Conservation (phyloP, 2,797 vertebrate genomes). For the Sebastes kiyomatsui region DNA sequence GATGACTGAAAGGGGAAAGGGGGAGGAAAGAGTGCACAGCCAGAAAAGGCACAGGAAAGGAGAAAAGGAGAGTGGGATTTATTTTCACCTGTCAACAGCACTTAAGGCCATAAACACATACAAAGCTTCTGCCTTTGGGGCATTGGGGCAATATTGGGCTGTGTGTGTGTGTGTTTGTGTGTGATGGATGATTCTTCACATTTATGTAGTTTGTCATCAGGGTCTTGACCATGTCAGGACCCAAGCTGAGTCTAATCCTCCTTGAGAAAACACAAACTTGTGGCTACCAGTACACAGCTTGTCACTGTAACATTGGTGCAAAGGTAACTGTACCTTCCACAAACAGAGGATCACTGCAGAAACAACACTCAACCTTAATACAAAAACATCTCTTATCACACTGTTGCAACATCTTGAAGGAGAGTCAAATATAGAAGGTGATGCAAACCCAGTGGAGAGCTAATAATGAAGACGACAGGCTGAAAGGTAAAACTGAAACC, state of each 20-base stretch:
- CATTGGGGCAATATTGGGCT: constrained; percentile 63
- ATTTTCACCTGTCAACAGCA: constrained; percentile 74
- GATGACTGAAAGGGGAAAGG: constrained; percentile 10
- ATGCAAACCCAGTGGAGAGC: neutral
- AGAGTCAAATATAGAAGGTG: neutral
- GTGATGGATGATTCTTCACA: constrained; percentile 62
- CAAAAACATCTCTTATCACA: constrained; percentile 11
- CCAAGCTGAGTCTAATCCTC: constrained; percentile 65
- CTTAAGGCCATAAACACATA: constrained; percentile 72
- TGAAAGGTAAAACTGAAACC: neutral
- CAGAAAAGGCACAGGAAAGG: constrained; percentile 34
- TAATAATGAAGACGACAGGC: neutral
- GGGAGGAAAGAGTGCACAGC: constrained; percentile 15
- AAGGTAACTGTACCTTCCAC: constrained; percentile 2
- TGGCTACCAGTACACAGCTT: constrained; percentile 10
- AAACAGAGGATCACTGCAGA: neutral
- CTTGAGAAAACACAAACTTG: constrained; percentile 56
- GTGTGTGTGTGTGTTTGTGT: constrained; percentile 50
- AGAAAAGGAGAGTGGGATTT: constrained; percentile 69
- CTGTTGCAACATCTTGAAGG: constrained; percentile 18
- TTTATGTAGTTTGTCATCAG: constrained; percentile 67
- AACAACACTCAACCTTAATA: neutral
- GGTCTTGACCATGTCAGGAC: constrained; percentile 60
- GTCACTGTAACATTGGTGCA: constrained; percentile 5
- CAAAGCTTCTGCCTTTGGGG: constrained; percentile 59